phyloP scores from a whole-genome alignment of 1,140 invertebrate genomes.

The Cotesia vestalis region DNA sequence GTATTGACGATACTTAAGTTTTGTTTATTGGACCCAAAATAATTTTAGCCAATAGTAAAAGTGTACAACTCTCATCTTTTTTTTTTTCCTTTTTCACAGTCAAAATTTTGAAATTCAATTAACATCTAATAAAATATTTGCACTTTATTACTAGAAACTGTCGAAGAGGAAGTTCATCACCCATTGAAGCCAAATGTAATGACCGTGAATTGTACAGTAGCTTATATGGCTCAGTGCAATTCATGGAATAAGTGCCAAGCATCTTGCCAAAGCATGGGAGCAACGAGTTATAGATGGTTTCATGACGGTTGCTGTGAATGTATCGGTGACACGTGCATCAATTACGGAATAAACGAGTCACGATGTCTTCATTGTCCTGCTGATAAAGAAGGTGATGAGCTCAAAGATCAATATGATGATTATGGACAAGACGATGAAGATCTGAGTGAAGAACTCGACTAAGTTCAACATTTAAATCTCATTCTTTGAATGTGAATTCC shows the following conservation, averaged over 20 bases:
- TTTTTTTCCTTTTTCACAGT: no score
- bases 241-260: constrained; percentile 87
- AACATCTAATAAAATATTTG: neutral
- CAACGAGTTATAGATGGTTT: constrained; percentile 86
- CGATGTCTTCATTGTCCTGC: constrained; percentile 64
- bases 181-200: constrained; percentile 71
- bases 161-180: constrained; percentile 69
- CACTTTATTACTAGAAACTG: constrained; percentile 66
- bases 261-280: constrained; percentile 81
- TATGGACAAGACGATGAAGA: constrained; percentile 59
- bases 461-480: constrained; percentile 20
- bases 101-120: no score
- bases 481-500: constrained; percentile 5
- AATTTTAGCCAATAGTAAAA: no score
- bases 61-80: no score
- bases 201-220: constrained; percentile 90
- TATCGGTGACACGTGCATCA: constrained; percentile 87
- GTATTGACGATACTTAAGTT: no score
- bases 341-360: constrained; percentile 91
- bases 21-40: no score
- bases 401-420: constrained; percentile 59
- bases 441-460: constrained; percentile 47
- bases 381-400: constrained; percentile 48
- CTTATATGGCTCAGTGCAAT: constrained; percentile 90
- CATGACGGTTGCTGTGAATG: constrained; percentile 96